phyloP scores from a whole-genome alignment of 2,888 invertebrate genomes.

The Coecobrya sp. region DNA sequence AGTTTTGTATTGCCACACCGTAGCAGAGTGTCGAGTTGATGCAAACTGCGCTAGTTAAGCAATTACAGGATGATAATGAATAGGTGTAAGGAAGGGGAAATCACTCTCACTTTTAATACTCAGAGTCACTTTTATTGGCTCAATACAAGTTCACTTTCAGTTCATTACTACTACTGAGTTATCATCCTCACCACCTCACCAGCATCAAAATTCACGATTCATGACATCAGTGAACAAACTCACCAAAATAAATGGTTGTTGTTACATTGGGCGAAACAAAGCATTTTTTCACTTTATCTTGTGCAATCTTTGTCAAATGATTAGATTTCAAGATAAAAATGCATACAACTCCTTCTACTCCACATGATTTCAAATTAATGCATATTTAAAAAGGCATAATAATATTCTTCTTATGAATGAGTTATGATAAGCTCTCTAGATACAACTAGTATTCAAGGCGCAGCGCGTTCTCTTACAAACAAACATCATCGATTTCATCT shows the following conservation, averaged over 20 bases:
- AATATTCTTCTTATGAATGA: constrained; percentile 1
- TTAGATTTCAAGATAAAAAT: constrained; percentile 6
- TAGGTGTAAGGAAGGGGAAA: constrained; percentile 80
- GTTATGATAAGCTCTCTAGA: constrained; percentile 12
- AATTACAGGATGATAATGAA: constrained; percentile 78
- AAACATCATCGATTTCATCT: constrained; percentile 72
- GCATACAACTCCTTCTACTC: constrained; percentile 29
- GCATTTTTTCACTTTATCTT: constrained; percentile 41
- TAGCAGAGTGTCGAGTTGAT: background rate
- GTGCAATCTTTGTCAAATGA: constrained; percentile 71
- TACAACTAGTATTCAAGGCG: constrained; percentile 44
- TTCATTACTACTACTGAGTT: constrained; percentile 58
- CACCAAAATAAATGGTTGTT: constrained; percentile 22
- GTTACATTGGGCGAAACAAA: background rate
- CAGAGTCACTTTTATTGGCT: constrained; percentile 72
- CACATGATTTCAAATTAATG: constrained; percentile 28
- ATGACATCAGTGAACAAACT: constrained; percentile 16
- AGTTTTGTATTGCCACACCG: constrained; percentile 36
- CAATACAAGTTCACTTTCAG: constrained; percentile 78
- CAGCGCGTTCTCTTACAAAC: background rate
- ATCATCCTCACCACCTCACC: background rate
- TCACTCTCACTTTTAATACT: constrained; percentile 84
- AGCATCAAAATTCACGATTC: background rate
- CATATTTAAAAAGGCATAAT: constrained; percentile 10
- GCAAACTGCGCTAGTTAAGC: background rate